Evolutionary conservation across 2,797 vertebrate species (phyloP).

Genomic region (Argentina silus): DNA sequence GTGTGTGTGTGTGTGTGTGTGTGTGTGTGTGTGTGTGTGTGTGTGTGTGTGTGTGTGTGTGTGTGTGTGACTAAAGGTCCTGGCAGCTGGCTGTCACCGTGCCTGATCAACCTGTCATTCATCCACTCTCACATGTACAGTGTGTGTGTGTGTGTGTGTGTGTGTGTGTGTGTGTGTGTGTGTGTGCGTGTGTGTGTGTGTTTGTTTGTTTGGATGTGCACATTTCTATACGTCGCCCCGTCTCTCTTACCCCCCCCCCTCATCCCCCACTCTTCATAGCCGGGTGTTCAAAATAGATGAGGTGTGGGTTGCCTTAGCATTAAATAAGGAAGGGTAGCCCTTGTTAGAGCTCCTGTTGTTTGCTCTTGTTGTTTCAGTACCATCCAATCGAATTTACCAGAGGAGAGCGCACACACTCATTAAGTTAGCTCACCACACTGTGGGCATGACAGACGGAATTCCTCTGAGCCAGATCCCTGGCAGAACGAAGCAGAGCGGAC

Average conservation of each 20-base stretch:
- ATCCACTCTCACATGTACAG: constrained; percentile 19
- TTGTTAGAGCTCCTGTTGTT: constrained; percentile 43
- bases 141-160: constrained; percentile 34
- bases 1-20: constrained; percentile 27
- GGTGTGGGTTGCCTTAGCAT: constrained; percentile 25
- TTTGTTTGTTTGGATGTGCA: constrained; percentile 12
- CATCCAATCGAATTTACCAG: constrained; percentile 46
- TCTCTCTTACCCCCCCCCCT: constrained; percentile 14
- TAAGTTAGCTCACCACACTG: constrained; percentile 13
- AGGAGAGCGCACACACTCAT: constrained; percentile 15
- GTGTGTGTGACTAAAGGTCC: constrained; percentile 39
- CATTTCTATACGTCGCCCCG: too few species aligned
- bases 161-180: constrained; percentile 30
- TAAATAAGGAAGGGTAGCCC: constrained; percentile 22
- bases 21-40: constrained; percentile 14
- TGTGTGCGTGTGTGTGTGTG: constrained; percentile 2
- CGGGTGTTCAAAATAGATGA: constrained; percentile 36
- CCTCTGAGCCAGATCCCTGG: constrained; percentile 37
- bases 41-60: background rate
- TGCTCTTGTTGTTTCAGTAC: constrained; percentile 13
- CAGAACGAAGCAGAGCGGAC: constrained; percentile 26
- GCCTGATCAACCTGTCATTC: constrained; percentile 61
- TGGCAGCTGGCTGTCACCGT: constrained; percentile 44
- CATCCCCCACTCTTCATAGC: constrained; percentile 15
- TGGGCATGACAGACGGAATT: constrained; percentile 43